Percentiles rank a stretch among this genome's conserved stretches.
Evolutionary conservation across 1,140 invertebrate genomes (phyloP).

Genomic region (Musca domestica): DNA sequence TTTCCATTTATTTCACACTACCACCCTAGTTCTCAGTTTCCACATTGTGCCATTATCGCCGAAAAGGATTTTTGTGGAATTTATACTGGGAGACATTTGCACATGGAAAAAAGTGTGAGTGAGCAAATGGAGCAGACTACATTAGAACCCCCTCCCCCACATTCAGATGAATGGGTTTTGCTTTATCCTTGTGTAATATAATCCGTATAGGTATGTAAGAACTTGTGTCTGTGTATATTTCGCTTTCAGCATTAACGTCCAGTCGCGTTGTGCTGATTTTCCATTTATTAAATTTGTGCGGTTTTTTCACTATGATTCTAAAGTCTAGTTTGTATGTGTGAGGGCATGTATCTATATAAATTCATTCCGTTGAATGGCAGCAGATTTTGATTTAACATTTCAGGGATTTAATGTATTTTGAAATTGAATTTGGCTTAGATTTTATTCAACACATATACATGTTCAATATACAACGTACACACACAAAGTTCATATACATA

Average conservation of each 20-base stretch:
- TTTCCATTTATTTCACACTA: too few species aligned
- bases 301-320: neutral
- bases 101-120: too few species aligned
- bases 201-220: constrained; percentile 2
- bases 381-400: constrained; percentile 18
- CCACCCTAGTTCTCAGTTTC: neutral
- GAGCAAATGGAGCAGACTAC: too few species aligned
- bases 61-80: constrained; percentile 16
- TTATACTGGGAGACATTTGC: neutral
- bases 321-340: too few species aligned
- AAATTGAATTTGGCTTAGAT: constrained; percentile 13
- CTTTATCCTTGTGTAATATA: neutral
- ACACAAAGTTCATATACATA: too few species aligned
- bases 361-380: neutral
- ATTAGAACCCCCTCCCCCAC: too few species aligned
- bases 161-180: too few species aligned
- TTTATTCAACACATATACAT: too few species aligned
- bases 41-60: neutral
- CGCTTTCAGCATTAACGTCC: neutral
- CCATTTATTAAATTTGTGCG: constrained; percentile 20
- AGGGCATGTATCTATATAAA: neutral
- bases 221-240: neutral
- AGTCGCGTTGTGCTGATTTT: constrained; percentile 13
- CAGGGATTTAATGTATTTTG: constrained; percentile 22
- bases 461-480: too few species aligned